These are phyloP conservation scores for Metalampra italica DNA, from an alignment of 2,888 invertebrate genomes.

Conservation along the genomic window DNA sequence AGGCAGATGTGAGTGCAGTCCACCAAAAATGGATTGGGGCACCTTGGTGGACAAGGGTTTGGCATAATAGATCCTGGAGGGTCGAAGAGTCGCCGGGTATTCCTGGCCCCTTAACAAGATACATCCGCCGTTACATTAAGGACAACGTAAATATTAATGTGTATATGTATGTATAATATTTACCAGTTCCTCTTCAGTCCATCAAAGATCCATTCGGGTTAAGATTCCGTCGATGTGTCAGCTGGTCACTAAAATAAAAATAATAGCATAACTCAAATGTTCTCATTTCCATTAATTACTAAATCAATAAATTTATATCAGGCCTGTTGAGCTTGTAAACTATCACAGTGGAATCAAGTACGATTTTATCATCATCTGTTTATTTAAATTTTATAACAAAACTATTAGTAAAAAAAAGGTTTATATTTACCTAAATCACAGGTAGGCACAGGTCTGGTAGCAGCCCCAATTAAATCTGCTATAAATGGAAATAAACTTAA, in stretches of 20 bases:
- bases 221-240: not conserved
- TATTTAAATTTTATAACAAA: not conserved
- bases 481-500: not conserved
- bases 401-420: not conserved
- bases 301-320: conserved; percentile 8
- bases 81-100: too few species aligned
- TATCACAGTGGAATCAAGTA: conserved; percentile 21
- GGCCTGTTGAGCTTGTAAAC: conserved; percentile 30
- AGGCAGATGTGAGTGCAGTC: too few species aligned
- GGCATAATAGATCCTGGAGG: too few species aligned
- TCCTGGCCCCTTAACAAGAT: too few species aligned
- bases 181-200: not conserved
- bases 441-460: not conserved
- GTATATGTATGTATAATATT: not conserved
- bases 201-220: not conserved
- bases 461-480: not conserved
- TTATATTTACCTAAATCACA: not conserved
- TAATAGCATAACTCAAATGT: not conserved
- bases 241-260: too few species aligned
- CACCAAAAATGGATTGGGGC: too few species aligned
- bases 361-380: conserved; percentile 22
- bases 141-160: too few species aligned
- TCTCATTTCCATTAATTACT: not conserved
- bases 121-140: too few species aligned
- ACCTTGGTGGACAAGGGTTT: too few species aligned